Evolutionary conservation across 2,888 invertebrate genomes (phyloP), one percentile per base, ranked within the genome.

Genomic region (Heliconius erato): DNA sequence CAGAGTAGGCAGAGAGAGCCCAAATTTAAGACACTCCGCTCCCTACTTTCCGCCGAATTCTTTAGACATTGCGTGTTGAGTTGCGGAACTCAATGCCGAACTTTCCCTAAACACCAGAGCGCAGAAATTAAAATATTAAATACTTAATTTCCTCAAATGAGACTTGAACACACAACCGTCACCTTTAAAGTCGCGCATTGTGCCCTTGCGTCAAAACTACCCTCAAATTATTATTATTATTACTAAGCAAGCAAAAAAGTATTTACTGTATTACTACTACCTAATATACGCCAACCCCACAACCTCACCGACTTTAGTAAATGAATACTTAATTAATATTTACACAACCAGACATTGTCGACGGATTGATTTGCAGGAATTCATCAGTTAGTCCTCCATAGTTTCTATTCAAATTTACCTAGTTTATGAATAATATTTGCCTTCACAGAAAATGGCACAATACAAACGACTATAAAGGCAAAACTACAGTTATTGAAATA

Each of bases 311-410:
- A 23, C 32, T 11, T 26, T 77, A 78, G 49, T 67, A 49, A 49
- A 78, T 65, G 72, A 78, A 72, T 78, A 23, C 23, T 32, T 81
- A 78, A 84, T 84, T 84, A 81, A 80, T 84, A 84, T 84, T 82
- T 83, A 84, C 83, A 83, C 79, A 59, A 72, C 77, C 65, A 79
- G 79, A 79, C 68, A 78, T 59, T 69, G 79, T 67, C 32, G 71
- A 79, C 49, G 83, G 79, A 81, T 83, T 84, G 83, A 83, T 83
- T 84, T 79, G 77, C 74, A 80, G 80, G 80, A 81, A 83, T 81
- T 81, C 83, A 81, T 83, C 83, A 83, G 68, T 78, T 65, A 83
- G 83, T 83, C 81, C 69, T 72, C 68, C 79, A 77, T 77, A 83
- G 79, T 81, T 82, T 76, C 82, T 71, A 76, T 84, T 81, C 79